These are phyloP conservation scores for Zophobas morio DNA, from an alignment of 1,140 invertebrate genomes.

Conservation along the genomic window DNA sequence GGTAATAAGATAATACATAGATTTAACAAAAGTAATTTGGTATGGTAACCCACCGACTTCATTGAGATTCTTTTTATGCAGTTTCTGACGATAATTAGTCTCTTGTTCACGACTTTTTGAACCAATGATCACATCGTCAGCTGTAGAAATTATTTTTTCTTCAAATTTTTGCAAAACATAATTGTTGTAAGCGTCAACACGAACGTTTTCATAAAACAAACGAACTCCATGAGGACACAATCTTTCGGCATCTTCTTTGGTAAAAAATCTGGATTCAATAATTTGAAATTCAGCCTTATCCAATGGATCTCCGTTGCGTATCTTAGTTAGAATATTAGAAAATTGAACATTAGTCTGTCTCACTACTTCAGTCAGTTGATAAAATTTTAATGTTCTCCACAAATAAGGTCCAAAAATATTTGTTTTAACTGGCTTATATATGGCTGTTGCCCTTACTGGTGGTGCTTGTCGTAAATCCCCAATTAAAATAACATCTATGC, in stretches of 20 bases:
- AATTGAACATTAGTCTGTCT: slow-evolving; percentile 60
- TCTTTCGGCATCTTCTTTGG: slow-evolving; percentile 46
- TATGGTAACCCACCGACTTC: slow-evolving; percentile 65
- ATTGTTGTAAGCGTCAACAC: slow-evolving; percentile 55
- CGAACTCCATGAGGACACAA: slow-evolving; percentile 54
- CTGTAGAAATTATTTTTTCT: slow-evolving; percentile 58
- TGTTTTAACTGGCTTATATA: slow-evolving; percentile 55
- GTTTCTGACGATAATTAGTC: slow-evolving; percentile 56
- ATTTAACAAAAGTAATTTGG: slow-evolving; percentile 60
- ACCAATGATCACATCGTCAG: slow-evolving; percentile 53
- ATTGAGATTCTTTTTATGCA: slow-evolving; percentile 63
- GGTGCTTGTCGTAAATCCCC: slow-evolving; percentile 55
- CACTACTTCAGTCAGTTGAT: slow-evolving; percentile 61
- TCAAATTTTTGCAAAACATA: slow-evolving; percentile 53
- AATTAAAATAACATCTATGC: slow-evolving; percentile 55
- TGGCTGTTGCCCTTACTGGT: slow-evolving; percentile 59
- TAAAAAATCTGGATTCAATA: slow-evolving; percentile 56
- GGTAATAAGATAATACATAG: slow-evolving; percentile 64
- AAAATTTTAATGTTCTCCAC: slow-evolving; percentile 61
- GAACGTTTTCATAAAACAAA: slow-evolving; percentile 53
- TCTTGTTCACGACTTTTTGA: not conserved
- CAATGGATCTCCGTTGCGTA: slow-evolving; percentile 57
- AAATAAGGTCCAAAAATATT: slow-evolving; percentile 57
- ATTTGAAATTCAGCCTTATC: slow-evolving; percentile 48
- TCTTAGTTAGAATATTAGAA: slow-evolving; percentile 62